Evolutionary conservation across 1,140 invertebrate species (phyloP), one percentile per base, ranked within the genome.

Genomic region (Scylla paramamosain): DNA sequence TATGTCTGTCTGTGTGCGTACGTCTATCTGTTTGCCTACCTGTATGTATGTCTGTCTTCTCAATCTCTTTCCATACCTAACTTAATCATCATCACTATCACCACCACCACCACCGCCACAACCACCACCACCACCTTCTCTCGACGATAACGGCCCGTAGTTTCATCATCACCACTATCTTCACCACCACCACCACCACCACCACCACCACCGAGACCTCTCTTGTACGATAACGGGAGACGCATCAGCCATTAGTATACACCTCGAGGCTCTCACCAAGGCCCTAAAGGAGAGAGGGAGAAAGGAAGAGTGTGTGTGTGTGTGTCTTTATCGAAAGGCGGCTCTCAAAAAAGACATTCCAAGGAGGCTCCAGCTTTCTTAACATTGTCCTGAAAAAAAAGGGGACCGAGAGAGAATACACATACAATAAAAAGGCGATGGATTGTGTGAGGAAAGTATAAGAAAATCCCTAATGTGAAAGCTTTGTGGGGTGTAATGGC

Each of bases 281-380:
- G 67, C 20, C 67, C 67, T 77, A n/a, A 77, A 77, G 67, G n/a
- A n/a, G 67, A 77, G 67, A 39, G 39, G 39, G 39, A 39, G 39
- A 39, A 6, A 39, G 6, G 39, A 6, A 59, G 52, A 77, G 67
- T 77, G 12, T 77, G 67, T 20, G 12, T 77, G 7, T 77, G 39
- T n/a, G 20, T 77, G 7, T 77, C 67, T n/a, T n/a, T 77, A 77
- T 77, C 67, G 67, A 77, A 25, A 6, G 59, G 52, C 90, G 52
- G 52, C 90, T 77, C 59, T 91, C 52, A 77, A 91, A 77, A 91
- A 91, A 91, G 90, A 29, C 90, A 91, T 91, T 91, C 90, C 90
- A 77, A 77, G 90, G 52, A 31, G 90, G 90, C 67, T 91, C 39
- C 52, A 32, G 29, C 39, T 91, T 91, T 91, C 52, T 77, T 91